Percentiles rank a stretch among this genome's conserved stretches.
These are phyloP conservation scores for Anniella stebbinsi DNA, from an alignment of 2,797 vertebrate genomes.

Conservation along the genomic window DNA sequence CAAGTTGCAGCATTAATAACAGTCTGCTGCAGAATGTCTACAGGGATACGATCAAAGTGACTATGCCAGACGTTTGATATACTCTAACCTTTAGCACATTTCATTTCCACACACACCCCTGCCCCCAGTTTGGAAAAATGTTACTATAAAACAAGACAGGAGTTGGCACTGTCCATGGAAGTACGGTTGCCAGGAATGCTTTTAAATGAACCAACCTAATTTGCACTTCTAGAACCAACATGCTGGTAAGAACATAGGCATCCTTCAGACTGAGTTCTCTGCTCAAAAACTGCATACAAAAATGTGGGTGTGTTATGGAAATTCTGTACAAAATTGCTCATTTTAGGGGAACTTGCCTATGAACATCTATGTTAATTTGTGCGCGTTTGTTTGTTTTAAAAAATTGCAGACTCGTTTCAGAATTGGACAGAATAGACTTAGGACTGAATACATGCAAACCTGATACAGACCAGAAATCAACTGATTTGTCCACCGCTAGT, in stretches of 20 bases:
- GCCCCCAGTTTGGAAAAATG: not conserved
- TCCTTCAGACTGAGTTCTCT: not conserved
- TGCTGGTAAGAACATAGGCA: not conserved
- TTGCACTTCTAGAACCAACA: not conserved
- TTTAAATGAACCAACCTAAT: not conserved
- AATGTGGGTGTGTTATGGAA: no score
- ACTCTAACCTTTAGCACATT: constrained; percentile 37
- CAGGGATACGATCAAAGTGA: constrained; percentile 10
- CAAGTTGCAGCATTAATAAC: constrained; percentile 25
- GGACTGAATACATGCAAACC: not conserved
- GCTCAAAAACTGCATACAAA: not conserved
- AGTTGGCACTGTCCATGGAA: no score
- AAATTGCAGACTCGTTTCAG: not conserved
- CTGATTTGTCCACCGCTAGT: not conserved
- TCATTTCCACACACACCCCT: constrained; percentile 21
- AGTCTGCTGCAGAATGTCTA: not conserved
- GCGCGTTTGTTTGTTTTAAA: no score
- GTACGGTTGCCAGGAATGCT: no score
- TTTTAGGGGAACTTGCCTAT: not conserved
- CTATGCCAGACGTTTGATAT: constrained; percentile 10
- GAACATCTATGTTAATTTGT: not conserved
- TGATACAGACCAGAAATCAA: not conserved
- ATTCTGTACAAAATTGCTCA: no score
- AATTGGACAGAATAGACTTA: not conserved
- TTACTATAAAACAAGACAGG: not conserved